Percentiles rank a stretch among this genome's conserved stretches.
phyloP scores from a whole-genome alignment of 1,140 invertebrate species.

The Solen grandis region DNA sequence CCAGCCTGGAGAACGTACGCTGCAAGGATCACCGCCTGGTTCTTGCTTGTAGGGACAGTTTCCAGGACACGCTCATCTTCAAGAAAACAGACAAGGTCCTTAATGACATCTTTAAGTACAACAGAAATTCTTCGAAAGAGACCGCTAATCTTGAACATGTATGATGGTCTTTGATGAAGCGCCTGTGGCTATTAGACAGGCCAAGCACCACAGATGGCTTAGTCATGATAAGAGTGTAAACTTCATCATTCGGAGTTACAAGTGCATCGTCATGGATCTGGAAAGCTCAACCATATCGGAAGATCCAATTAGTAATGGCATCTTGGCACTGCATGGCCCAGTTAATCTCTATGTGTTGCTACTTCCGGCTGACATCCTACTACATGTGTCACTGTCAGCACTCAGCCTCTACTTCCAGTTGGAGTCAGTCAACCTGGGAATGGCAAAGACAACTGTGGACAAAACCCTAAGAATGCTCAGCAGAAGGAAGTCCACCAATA shows the following conservation, averaged over 20 bases:
- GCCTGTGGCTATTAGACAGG: conserved; percentile 31
- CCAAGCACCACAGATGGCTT: conserved; percentile 51
- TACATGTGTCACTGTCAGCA: no score
- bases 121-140: conserved; percentile 45
- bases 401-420: no score
- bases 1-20: no score
- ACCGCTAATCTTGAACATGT: conserved; percentile 35
- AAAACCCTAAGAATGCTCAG: not conserved
- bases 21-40: conserved; percentile 50
- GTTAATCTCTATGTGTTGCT: conserved; percentile 4
- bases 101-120: conserved; percentile 47
- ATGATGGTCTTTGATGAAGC: conserved; percentile 18
- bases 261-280: conserved; percentile 24
- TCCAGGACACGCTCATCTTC: conserved; percentile 8
- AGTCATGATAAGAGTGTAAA: conserved; percentile 45
- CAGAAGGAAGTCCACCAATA: not conserved
- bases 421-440: no score
- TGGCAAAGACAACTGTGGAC: not conserved
- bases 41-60: conserved; percentile 49
- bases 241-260: conserved; percentile 8
- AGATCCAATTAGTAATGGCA: conserved; percentile 7
- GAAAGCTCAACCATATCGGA: conserved; percentile 3
- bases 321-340: not conserved
- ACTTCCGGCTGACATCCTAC: not conserved
- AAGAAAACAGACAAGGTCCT: conserved; percentile 37